Conservation (phyloP, 2,888 invertebrate species). For the Stenolophus ochropezus region DNA sequence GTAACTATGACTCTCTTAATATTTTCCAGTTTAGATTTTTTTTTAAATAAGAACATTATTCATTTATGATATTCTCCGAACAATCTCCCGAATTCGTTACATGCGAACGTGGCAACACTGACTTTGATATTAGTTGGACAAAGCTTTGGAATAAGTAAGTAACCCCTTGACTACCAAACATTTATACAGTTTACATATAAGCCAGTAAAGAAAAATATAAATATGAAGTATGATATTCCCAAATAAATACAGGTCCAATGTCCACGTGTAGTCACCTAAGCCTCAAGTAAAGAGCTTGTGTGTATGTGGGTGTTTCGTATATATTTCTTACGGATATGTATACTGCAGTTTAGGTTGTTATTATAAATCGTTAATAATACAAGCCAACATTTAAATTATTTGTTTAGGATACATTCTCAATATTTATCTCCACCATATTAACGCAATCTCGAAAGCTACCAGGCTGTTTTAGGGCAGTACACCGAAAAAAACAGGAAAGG, state of each 20-base stretch:
- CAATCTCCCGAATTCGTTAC: no score
- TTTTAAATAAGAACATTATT: no score
- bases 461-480: conserved; percentile 43
- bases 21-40: no score
- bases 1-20: no score
- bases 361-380: conserved; percentile 8
- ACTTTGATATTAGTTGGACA: no score
- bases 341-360: conserved; percentile 7
- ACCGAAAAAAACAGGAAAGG: conserved; percentile 27
- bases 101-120: no score
- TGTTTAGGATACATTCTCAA: conserved; percentile 19
- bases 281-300: conserved; percentile 25
- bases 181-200: no score
- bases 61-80: no score
- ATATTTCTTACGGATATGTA: conserved; percentile 42
- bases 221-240: neutral
- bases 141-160: no score
- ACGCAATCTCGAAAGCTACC: conserved; percentile 55
- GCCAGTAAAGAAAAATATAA: neutral
- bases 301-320: conserved; percentile 21
- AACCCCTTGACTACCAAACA: no score
- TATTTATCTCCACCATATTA: conserved; percentile 25
- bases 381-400: conserved; percentile 15
- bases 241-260: conserved; percentile 14
- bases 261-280: conserved; percentile 11